Base-by-base conservation (phyloP, 1,140 invertebrate species). In the Bombus waltoni region DNA sequence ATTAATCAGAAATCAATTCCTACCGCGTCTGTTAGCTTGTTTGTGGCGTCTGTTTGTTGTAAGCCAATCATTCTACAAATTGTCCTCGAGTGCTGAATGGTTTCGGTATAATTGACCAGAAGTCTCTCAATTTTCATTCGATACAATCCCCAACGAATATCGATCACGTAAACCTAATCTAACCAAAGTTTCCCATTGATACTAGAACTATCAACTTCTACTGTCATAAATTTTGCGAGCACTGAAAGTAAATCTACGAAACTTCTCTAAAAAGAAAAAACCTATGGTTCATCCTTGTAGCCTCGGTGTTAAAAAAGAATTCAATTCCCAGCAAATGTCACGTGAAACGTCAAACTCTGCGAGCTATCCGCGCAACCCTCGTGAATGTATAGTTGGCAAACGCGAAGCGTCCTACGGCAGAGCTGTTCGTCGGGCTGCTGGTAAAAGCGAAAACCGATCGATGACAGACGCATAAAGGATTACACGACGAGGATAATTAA, bases 391-490 rank as follows among this genome's bases (percentile, higher is more conserved):
- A 38, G 25, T 32, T 47, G 42, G n/a, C n/a, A 47, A 40, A 47
- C 42, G 42, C 18, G 42, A 53, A 47, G 2, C 32, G 9, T 81
- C 28, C 68, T n/a, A 28, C 53, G 38, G 38, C 10, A 53, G 47
- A 53, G 3, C 6, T 22, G 47, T 53, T 53, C 1, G 47, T 22
- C 18, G 18, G 25, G 8, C 32, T 18, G 65, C 22, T 35, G 44
- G 35, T 71, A 70, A 80, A 85, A 80, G 53, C 53, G 83, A 80
- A 62, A 85, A 57, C 66, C 40, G 32, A 80, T 79, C 75, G 68
- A 62, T 80, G n/a, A 22, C 65, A 42, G 57, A 15, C 5, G 73
- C 40, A 11, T 66, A 85, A 73, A 65, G 57, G 32, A 66, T 85
- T 40, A 53, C 38, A n/a, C 35, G 57, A 81, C 68, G 47, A 59